Evolutionary conservation across 2,113 vertebrate species (phyloP).

Genomic region (Taxidea taxus): DNA sequence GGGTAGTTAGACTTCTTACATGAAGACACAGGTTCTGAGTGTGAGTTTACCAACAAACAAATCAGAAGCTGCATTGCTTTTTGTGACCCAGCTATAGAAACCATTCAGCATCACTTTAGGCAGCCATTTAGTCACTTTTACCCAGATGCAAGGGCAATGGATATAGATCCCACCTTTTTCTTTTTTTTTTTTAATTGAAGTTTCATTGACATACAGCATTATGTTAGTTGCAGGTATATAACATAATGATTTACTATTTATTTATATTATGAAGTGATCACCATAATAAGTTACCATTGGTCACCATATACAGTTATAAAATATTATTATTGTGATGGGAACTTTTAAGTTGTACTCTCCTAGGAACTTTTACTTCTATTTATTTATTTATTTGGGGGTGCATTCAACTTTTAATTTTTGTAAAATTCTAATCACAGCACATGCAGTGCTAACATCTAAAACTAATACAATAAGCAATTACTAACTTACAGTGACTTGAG

Average conservation of each 20-base stretch:
- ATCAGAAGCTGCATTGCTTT: background rate
- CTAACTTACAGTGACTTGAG: slow-evolving; percentile 91
- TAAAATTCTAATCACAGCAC: slow-evolving; percentile 98
- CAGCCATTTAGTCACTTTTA: background rate
- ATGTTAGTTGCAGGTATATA: background rate
- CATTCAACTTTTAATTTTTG: slow-evolving; percentile 91
- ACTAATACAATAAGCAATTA: slow-evolving; percentile 95
- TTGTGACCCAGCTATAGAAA: background rate
- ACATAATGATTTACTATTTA: background rate
- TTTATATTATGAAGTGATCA: background rate
- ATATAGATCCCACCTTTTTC: background rate
- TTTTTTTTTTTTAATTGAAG: background rate
- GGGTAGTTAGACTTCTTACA: background rate
- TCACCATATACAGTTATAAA: background rate
- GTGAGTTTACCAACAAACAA: background rate
- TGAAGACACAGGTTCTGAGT: background rate
- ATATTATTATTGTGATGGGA: background rate
- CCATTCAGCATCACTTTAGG: background rate
- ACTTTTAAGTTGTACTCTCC: background rate
- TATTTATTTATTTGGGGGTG: background rate
- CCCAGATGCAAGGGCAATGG: background rate
- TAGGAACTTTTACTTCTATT: background rate
- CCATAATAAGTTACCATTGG: background rate
- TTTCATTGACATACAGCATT: background rate
- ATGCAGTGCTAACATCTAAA: slow-evolving; percentile 96